These are phyloP conservation scores for Microdon myrmicae DNA, from an alignment of 2,888 invertebrate genomes.

Conservation along the genomic window DNA sequence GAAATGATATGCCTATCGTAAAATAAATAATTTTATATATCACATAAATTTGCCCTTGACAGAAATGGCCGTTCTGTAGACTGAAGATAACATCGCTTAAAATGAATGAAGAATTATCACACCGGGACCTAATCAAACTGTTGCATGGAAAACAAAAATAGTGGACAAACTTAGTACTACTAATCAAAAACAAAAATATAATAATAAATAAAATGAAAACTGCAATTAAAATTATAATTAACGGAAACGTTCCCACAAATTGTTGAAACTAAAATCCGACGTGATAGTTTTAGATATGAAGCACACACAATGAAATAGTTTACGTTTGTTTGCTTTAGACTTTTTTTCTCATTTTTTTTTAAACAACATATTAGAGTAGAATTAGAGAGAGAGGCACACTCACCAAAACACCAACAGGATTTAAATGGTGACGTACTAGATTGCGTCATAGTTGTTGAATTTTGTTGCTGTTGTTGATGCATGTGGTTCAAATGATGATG, in stretches of 20 bases:
- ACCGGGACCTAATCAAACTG: conserved; percentile 33
- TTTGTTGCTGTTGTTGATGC: conserved; percentile 55
- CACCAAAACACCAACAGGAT: conserved; percentile 68
- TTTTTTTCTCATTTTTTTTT: no score
- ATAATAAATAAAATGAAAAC: conserved; percentile 1
- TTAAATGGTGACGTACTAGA: conserved; percentile 58
- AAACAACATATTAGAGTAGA: conserved; percentile 48
- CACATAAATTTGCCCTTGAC: no score
- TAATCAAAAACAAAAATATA: conserved; percentile 1
- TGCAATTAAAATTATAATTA: conserved; percentile 6
- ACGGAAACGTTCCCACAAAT: conserved; percentile 51
- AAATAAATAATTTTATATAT: no score
- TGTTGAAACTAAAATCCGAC: conserved; percentile 8
- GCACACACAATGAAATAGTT: conserved; percentile 28
- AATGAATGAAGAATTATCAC: conserved; percentile 8
- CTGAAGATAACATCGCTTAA: not conserved
- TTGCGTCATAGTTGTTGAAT: conserved; percentile 49
- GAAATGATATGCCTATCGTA: no score
- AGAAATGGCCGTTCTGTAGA: not conserved
- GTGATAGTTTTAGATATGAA: conserved; percentile 7
- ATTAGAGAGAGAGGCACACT: conserved; percentile 59
- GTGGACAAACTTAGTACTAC: not conserved
- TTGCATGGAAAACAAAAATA: not conserved
- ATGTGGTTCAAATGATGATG: conserved; percentile 58
- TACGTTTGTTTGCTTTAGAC: not conserved